phyloP scores from a whole-genome alignment of 2,888 invertebrate species.

The Aporophyla lueneburgensis region DNA sequence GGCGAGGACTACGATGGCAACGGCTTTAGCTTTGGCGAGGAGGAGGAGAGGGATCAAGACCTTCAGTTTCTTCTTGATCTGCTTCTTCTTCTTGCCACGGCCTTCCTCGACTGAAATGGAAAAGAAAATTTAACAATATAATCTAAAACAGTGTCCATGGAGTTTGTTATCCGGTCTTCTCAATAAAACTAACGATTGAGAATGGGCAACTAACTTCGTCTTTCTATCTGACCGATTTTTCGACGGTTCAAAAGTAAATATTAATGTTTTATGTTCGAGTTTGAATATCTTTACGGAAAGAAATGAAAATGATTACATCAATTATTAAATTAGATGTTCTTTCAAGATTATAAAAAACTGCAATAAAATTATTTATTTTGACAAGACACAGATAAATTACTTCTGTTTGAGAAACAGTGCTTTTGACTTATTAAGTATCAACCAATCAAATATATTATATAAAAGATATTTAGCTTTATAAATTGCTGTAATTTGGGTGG shows the following conservation, averaged over 20 bases:
- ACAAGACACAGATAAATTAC: neutral
- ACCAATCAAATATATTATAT: neutral
- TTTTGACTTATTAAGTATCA: neutral
- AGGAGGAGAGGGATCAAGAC: slow-evolving; percentile 90
- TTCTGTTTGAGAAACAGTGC: neutral
- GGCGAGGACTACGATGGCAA: slow-evolving; percentile 92
- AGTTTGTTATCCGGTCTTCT: neutral
- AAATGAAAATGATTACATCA: neutral
- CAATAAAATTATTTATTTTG: neutral
- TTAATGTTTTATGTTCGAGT: no score
- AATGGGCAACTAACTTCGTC: neutral
- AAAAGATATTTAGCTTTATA: neutral
- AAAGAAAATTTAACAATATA: neutral
- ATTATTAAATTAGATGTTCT: neutral
- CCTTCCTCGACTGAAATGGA: slow-evolving; percentile 85
- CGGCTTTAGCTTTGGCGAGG: slow-evolving; percentile 92
- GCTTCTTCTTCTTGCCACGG: slow-evolving; percentile 94
- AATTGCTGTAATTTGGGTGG: neutral
- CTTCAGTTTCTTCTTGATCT: slow-evolving; percentile 89
- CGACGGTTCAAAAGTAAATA: neutral
- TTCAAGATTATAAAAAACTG: neutral
- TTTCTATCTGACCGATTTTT: neutral
- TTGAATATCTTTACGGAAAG: neutral
- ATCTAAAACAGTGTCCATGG: neutral
- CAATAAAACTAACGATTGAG: neutral